These are phyloP conservation scores for Scylla paramamosain DNA, from an alignment of 1,140 invertebrate genomes.

Conservation along the genomic window DNA sequence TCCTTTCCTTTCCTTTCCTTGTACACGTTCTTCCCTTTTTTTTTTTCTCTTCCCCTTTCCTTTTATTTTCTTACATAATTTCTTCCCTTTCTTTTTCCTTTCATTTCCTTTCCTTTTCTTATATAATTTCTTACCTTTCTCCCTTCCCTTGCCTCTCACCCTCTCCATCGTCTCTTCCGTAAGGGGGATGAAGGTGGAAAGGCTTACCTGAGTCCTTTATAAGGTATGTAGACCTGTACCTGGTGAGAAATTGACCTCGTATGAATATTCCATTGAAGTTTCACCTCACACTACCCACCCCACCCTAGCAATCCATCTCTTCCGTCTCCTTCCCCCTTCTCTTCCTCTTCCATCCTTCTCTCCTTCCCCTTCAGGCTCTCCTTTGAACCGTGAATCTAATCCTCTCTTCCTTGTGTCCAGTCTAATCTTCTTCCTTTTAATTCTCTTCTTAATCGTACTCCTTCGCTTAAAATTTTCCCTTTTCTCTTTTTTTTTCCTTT, in stretches of 20 bases:
- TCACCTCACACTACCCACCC: not conserved
- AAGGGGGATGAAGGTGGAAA: too few relatives aligned
- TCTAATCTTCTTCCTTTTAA: too few relatives aligned
- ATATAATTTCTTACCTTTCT: too few relatives aligned
- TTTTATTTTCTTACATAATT: too few relatives aligned
- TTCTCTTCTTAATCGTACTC: not conserved
- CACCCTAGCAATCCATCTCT: not conserved
- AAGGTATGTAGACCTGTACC: not conserved
- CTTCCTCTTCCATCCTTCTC: not conserved
- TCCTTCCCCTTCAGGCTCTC: not conserved
- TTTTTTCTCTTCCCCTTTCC: not conserved
- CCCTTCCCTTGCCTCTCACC: not conserved
- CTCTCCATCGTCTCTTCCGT: not conserved
- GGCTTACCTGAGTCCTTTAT: not conserved
- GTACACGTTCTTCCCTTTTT: not conserved
- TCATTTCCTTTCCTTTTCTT: too few relatives aligned
- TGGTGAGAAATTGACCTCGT: not conserved
- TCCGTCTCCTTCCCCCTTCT: not conserved
- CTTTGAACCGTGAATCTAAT: too few relatives aligned
- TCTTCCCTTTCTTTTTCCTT: too few relatives aligned
- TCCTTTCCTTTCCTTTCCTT: not conserved
- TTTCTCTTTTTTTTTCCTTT: not conserved
- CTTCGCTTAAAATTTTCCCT: not conserved
- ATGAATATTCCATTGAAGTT: slow-evolving; percentile 15
- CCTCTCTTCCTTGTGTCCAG: too few relatives aligned